Evolutionary conservation across 2,888 invertebrate genomes (phyloP), one percentile per base, ranked within the genome.

Genomic region (Rutpela maculata): DNA sequence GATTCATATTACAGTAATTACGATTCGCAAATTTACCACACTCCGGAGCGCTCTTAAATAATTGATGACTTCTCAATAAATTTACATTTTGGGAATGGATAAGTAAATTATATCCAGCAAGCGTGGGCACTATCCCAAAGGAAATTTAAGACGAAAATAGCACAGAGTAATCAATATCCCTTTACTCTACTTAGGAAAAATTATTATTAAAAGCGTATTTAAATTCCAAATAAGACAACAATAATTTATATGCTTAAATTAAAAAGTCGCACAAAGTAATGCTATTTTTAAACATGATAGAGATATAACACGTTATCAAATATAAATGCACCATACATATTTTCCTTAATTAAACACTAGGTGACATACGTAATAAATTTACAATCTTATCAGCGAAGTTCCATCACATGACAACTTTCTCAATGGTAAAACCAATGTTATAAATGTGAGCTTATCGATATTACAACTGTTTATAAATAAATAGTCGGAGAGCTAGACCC

Each of bases 221-320:
- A 12, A 50, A 50, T n/a, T 50, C n/a, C 50, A 50, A 50, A 50
- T 50, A n/a, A 50, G 12, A 50, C n/a, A 50, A 4, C 7, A 0
- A 50, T 50, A 50, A 50, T n/a, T 50, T 19, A 59, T 12, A 22
- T 10, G 22, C 59, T 19, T 22, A 31, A 9, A 62, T 31, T 62
- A n/a, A n/a, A 35, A 62, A 35, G 31, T 62, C 6, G 15, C 26
- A 62, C 59, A 62, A 35, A 22, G 0, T 19, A 38, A n/a, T 35
- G 65, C 43, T 65, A 65, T 65, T 65, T 65, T 38, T 65, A 65
- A 65, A 31, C 5, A 35, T 65, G 65, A 65, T 43, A 65, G 6
- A 43, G 3, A 18, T 9, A 60, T 26, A 22, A 60, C 35, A 38
- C 18, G 38, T 65, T 65, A 65, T 38, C 18, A 65, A 65, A 65